phyloP scores from a whole-genome alignment of 2,888 invertebrate species.

The Ferdinandea cuprea region DNA sequence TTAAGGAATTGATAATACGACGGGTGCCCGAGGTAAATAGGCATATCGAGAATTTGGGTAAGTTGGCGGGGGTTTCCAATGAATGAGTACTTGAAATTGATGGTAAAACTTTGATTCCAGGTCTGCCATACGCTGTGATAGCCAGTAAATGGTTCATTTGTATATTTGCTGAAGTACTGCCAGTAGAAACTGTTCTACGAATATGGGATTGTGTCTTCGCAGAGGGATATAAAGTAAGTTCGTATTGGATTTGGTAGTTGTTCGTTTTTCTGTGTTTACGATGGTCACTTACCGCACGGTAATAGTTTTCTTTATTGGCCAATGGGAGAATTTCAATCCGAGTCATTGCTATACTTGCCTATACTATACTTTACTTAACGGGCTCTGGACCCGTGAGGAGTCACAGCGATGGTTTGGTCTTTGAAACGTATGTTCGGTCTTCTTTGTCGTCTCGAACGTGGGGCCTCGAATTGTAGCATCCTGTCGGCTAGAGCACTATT shows the following conservation, averaged over 20 bases:
- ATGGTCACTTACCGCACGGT: too few relatives aligned
- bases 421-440: too few relatives aligned
- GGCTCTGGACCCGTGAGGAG: too few relatives aligned
- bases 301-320: too few relatives aligned
- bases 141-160: constrained; percentile 98
- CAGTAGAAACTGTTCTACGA: constrained; percentile 95
- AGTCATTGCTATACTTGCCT: too few relatives aligned
- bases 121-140: constrained; percentile 94
- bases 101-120: constrained; percentile 78
- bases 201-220: constrained; percentile 98
- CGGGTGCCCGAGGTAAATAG: constrained; percentile 92
- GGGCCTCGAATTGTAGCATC: too few relatives aligned
- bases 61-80: constrained; percentile 61
- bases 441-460: too few relatives aligned
- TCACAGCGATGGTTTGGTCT: too few relatives aligned
- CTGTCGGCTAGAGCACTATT: too few relatives aligned
- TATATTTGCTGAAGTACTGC: constrained; percentile 95
- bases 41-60: constrained; percentile 90
- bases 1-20: constrained; percentile 92
- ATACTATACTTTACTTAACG: too few relatives aligned
- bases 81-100: not conserved
- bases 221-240: constrained; percentile 91
- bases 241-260: not conserved
- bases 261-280: too few relatives aligned
- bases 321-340: too few relatives aligned